phyloP scores from a whole-genome alignment of 2,797 vertebrate species.

The Phylloscopus collybita region DNA sequence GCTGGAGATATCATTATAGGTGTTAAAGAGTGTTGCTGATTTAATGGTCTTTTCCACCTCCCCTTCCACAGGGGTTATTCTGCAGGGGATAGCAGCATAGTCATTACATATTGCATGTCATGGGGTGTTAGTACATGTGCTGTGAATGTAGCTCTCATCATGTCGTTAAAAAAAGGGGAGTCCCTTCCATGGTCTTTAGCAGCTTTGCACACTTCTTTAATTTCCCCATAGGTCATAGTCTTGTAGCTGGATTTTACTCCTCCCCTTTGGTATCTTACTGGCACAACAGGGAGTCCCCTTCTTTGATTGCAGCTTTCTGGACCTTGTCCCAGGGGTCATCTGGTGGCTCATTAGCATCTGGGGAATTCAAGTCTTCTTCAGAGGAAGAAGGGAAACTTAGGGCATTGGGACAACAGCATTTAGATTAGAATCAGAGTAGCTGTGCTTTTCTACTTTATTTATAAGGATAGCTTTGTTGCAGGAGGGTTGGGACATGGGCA shows the following conservation, averaged over 20 bases:
- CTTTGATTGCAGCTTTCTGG: background rate
- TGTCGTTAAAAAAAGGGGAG: background rate
- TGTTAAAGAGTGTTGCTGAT: no score
- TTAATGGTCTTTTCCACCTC: no score
- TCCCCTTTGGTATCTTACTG: background rate
- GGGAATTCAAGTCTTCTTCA: background rate
- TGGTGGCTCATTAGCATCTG: background rate
- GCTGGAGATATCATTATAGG: no score
- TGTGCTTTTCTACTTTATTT: background rate
- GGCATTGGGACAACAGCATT: background rate
- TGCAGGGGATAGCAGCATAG: background rate
- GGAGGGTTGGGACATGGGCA: background rate
- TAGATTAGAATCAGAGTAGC: background rate
- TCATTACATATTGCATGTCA: background rate
- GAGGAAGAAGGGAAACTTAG: background rate
- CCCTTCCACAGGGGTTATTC: no score
- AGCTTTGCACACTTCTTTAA: background rate
- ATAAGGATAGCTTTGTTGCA: background rate
- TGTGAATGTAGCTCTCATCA: background rate
- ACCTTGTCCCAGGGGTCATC: background rate
- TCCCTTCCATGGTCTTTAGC: background rate
- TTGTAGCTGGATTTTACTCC: background rate
- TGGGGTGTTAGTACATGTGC: background rate
- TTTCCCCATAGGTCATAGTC: background rate
- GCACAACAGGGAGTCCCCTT: background rate